phyloP scores from a whole-genome alignment of 2,888 invertebrate species.

The Gymnoscelis rufifasciata region DNA sequence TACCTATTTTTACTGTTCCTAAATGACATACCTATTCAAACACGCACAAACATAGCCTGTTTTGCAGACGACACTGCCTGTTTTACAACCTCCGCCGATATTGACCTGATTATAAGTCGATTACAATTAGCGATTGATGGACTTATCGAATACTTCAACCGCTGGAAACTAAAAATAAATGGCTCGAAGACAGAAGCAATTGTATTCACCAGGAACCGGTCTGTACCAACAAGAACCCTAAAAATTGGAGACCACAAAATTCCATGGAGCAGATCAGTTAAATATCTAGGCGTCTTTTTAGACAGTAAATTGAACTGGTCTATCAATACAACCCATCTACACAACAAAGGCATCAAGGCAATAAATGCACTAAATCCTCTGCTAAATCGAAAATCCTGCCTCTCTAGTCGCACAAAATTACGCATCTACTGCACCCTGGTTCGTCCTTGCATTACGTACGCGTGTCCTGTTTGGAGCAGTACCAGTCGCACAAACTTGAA shows the following conservation, averaged over 20 bases:
- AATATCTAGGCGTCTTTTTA: background rate
- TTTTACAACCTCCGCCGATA: background rate
- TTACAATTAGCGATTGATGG: background rate
- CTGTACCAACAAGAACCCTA: background rate
- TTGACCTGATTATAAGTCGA: background rate
- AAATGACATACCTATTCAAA: conserved; percentile 6
- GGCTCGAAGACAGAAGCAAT: conserved; percentile 10
- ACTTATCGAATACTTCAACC: background rate
- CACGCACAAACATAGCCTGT: background rate
- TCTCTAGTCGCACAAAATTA: background rate
- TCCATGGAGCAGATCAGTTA: background rate
- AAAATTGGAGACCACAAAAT: background rate
- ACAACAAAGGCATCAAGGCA: background rate
- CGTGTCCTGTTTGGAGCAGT: background rate
- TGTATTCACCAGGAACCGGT: conserved; percentile 5
- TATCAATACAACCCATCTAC: background rate
- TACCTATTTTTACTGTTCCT: background rate
- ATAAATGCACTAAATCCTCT: background rate
- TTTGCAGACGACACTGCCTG: conserved; percentile 10
- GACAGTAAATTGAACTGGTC: background rate
- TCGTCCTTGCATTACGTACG: background rate
- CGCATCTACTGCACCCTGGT: background rate
- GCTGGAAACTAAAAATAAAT: conserved; percentile 8
- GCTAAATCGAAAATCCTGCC: background rate
- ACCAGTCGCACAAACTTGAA: background rate